Conservation (phyloP, 2,888 invertebrate genomes). For the Endomychus coccineus region DNA sequence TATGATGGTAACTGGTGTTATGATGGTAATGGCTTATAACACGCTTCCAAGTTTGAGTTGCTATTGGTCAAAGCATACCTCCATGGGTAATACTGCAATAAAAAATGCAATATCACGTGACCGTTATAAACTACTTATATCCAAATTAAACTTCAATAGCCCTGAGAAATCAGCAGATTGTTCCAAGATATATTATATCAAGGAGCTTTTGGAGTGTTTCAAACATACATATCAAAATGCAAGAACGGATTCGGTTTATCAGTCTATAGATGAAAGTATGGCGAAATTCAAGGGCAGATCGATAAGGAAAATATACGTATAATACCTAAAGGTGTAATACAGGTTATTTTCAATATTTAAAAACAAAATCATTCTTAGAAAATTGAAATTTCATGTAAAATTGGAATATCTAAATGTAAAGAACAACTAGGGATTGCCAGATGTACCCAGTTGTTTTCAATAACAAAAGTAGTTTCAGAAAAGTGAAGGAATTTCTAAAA, state of each 20-base stretch:
- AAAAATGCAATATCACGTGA: slow-evolving; percentile 20
- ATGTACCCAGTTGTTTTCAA: too few species aligned
- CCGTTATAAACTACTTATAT: slow-evolving; percentile 17
- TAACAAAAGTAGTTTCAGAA: too few species aligned
- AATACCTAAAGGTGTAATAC: too few species aligned
- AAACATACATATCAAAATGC: slow-evolving; percentile 13
- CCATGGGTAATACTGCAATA: slow-evolving; percentile 19
- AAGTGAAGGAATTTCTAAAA: too few species aligned
- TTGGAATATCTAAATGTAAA: too few species aligned
- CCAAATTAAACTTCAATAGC: slow-evolving; percentile 22
- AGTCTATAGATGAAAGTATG: slow-evolving; percentile 10
- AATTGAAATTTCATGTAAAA: too few species aligned
- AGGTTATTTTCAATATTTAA: too few species aligned
- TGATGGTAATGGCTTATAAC: slow-evolving; percentile 6
- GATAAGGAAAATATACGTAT: slow-evolving; percentile 18
- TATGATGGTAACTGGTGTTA: slow-evolving; percentile 8
- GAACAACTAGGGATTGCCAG: too few species aligned
- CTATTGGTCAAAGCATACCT: too few species aligned
- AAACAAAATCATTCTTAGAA: too few species aligned
- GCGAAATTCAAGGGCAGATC: slow-evolving; percentile 17
- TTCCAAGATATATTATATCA: slow-evolving; percentile 5
- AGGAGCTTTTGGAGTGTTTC: slow-evolving; percentile 11
- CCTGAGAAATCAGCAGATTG: too few species aligned
- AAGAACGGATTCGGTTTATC: slow-evolving; percentile 11
- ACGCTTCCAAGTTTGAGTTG: slow-evolving; percentile 2